Conservation (phyloP, 35 echinoderm and acorn worm species). For the Nesometra sesokonis region DNA sequence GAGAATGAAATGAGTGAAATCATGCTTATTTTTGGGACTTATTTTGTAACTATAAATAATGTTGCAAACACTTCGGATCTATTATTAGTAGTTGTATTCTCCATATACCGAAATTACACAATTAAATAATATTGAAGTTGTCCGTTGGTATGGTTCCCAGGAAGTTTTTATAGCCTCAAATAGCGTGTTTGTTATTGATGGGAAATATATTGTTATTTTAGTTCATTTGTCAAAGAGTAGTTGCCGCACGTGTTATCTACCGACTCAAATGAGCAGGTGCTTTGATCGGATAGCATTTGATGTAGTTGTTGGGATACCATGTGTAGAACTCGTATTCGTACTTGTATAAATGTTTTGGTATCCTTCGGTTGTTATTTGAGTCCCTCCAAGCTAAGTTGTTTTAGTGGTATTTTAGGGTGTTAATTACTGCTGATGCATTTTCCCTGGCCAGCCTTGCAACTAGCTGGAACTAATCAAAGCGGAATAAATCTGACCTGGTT, state of each 20-base stretch:
- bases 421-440: not conserved
- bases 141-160: not conserved
- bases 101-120: too few relatives aligned
- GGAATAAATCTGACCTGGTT: not conserved
- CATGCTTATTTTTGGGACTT: too few relatives aligned
- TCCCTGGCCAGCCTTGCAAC: not conserved
- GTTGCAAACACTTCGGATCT: too few relatives aligned
- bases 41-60: too few relatives aligned
- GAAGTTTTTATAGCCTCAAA: not conserved
- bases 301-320: not conserved
- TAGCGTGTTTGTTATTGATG: not conserved
- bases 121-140: too few relatives aligned
- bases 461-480: not conserved
- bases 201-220: not conserved
- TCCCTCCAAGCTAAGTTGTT: not conserved
- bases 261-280: not conserved
- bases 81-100: too few relatives aligned
- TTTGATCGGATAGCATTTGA: not conserved
- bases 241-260: not conserved
- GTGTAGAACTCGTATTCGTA: not conserved
- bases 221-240: not conserved
- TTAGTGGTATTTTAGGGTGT: not conserved
- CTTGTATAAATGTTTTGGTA: not conserved
- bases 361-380: not conserved
- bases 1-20: too few relatives aligned